phyloP scores from a whole-genome alignment of 2,888 invertebrate species.

The Nomada lathburiana region DNA sequence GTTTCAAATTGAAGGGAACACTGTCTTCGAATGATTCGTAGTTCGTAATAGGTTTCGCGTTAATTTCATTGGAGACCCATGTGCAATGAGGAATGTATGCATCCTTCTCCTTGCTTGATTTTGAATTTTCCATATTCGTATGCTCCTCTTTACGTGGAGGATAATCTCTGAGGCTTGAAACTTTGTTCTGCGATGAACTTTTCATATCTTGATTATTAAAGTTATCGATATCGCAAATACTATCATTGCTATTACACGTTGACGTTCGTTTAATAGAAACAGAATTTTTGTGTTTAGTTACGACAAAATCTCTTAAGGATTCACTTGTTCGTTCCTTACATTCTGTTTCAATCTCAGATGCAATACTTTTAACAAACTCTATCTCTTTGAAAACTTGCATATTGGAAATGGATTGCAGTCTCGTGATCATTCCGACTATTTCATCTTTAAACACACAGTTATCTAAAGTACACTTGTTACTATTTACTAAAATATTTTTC shows the following conservation, averaged over 20 bases:
- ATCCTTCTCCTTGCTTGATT: constrained; percentile 62
- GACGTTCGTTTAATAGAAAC: constrained; percentile 42
- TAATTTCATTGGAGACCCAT: constrained; percentile 30
- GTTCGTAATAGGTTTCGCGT: constrained; percentile 31
- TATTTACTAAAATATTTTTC: constrained; percentile 50
- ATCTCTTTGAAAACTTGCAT: constrained; percentile 25
- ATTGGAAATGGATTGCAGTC: constrained; percentile 69
- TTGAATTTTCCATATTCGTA: constrained; percentile 47
- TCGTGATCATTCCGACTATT: constrained; percentile 75
- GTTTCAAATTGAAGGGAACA: constrained; percentile 26
- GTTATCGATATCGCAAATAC: constrained; percentile 62
- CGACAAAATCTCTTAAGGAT: constrained; percentile 66
- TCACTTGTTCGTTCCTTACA: constrained; percentile 59
- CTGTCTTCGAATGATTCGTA: constrained; percentile 40
- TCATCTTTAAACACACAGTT: constrained; percentile 76
- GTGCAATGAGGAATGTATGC: constrained; percentile 22
- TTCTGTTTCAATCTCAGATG: constrained; percentile 67
- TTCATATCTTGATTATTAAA: constrained; percentile 71
- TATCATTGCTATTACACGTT: constrained; percentile 39
- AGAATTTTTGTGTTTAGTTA: constrained; percentile 60
- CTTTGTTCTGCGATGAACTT: constrained; percentile 69
- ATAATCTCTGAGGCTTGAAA: constrained; percentile 77
- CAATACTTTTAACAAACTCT: constrained; percentile 61
- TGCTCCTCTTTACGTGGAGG: constrained; percentile 79
- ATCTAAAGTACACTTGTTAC: constrained; percentile 73